phyloP scores from a whole-genome alignment of 2,797 vertebrate species.

The Coendou prehensilis region DNA sequence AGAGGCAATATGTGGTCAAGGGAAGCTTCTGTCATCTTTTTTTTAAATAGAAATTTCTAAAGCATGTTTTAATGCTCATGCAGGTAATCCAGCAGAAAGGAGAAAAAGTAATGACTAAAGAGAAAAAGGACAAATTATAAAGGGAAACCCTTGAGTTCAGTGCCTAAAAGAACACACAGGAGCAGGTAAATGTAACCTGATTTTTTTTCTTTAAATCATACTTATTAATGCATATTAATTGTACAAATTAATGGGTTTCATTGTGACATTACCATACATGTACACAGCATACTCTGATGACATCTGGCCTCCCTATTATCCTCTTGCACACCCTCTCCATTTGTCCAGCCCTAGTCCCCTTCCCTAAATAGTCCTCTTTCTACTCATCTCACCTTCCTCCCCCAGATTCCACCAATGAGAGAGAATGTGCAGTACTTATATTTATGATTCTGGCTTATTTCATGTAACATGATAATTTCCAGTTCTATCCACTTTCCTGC shows the following conservation, averaged over 20 bases:
- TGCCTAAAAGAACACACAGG: not conserved
- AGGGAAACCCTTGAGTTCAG: not conserved
- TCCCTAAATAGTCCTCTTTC: not conserved
- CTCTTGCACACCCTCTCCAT: not conserved
- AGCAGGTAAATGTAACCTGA: not conserved
- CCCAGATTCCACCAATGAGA: not conserved
- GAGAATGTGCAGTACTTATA: not conserved
- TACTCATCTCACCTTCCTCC: not conserved
- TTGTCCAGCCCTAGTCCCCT: not conserved
- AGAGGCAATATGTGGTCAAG: not conserved
- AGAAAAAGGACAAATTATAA: not conserved
- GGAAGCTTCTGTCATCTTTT: not conserved
- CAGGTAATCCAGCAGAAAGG: not conserved
- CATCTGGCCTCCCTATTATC: not conserved
- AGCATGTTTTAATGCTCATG: not conserved
- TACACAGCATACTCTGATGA: too few species aligned
- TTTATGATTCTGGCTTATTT: not conserved
- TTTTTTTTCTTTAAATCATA: not conserved
- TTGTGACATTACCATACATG: not conserved
- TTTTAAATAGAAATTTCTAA: not conserved
- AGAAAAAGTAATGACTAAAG: not conserved
- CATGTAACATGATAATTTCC: not conserved
- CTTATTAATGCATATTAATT: not conserved
- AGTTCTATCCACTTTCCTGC: not conserved
- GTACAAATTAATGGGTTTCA: not conserved